Conservation (phyloP, 1,140 invertebrate species). For the Drosophila subpulchrella region DNA sequence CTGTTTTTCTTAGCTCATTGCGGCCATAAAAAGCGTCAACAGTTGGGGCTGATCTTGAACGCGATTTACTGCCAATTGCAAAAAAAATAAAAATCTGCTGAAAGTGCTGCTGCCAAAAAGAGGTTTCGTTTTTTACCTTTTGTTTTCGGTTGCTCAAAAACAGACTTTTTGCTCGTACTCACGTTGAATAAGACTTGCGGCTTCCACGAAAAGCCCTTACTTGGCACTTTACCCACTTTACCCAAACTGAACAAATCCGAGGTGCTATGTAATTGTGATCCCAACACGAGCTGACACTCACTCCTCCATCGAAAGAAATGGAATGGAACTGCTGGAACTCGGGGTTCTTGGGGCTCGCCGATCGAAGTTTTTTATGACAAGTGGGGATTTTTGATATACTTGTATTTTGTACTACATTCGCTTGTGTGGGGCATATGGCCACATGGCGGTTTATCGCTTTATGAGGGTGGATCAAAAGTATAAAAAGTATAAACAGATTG, state of each 20-base stretch:
- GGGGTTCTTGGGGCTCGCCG: slow-evolving; percentile 22
- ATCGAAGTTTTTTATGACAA: slow-evolving; percentile 40
- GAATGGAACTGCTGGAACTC: slow-evolving; percentile 17
- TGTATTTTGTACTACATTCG: slow-evolving; percentile 11
- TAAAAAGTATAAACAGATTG: not conserved
- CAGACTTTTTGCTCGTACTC: slow-evolving; percentile 32
- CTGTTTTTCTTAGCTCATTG: slow-evolving; percentile 44
- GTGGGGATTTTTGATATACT: slow-evolving; percentile 33
- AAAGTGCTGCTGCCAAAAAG: slow-evolving; percentile 16
- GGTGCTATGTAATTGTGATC: slow-evolving; percentile 57
- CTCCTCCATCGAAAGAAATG: slow-evolving; percentile 32
- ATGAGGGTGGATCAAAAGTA: slow-evolving; percentile 19
- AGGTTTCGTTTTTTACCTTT: slow-evolving; percentile 24
- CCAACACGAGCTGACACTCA: slow-evolving; percentile 31
- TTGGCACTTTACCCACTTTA: slow-evolving; percentile 71
- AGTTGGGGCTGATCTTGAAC: slow-evolving; percentile 32
- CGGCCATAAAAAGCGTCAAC: slow-evolving; percentile 39
- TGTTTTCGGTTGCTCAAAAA: slow-evolving; percentile 2
- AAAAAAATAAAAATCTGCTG: slow-evolving; percentile 29
- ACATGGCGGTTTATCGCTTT: slow-evolving; percentile 4
- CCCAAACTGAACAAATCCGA: slow-evolving; percentile 1
- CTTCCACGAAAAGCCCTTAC: slow-evolving; percentile 55
- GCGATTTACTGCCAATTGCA: slow-evolving; percentile 30
- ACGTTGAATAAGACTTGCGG: slow-evolving; percentile 11
- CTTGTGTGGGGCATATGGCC: slow-evolving; percentile 21